Percentiles rank a stretch among this genome's conserved stretches.
These are phyloP conservation scores for Papilio glaucus DNA, from an alignment of 1,140 invertebrate species.

Conservation along the genomic window DNA sequence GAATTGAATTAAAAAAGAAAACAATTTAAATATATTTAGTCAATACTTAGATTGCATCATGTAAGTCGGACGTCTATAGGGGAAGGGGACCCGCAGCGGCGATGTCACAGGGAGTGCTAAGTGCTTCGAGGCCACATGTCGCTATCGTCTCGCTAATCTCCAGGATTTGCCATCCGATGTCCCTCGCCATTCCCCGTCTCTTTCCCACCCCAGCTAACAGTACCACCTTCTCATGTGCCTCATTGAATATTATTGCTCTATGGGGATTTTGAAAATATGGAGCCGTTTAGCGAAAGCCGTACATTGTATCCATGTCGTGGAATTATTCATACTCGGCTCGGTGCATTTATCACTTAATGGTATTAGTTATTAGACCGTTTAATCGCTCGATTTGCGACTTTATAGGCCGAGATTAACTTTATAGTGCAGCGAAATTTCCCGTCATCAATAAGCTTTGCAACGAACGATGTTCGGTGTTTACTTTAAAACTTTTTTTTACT, in stretches of 20 bases:
- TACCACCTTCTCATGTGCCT: constrained; percentile 71
- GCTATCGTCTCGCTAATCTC: constrained; percentile 81
- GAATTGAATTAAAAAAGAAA: constrained; percentile 18
- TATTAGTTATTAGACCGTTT: constrained; percentile 80
- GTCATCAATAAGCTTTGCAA: constrained; percentile 10
- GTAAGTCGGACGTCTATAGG: constrained; percentile 12
- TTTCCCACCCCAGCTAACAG: constrained; percentile 52
- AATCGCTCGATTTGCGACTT: constrained; percentile 78
- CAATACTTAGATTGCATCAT: constrained; percentile 25
- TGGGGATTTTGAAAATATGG: constrained; percentile 84
- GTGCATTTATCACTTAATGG: constrained; percentile 83
- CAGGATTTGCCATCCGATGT: constrained; percentile 78
- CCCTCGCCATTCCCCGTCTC: constrained; percentile 63
- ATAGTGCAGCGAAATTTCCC: constrained; percentile 40
- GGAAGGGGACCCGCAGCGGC: constrained; percentile 45
- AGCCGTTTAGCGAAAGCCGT: constrained; percentile 81
- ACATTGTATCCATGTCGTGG: constrained; percentile 80
- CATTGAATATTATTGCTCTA: constrained; percentile 84
- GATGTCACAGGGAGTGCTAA: constrained; percentile 65
- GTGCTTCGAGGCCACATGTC: constrained; percentile 81
- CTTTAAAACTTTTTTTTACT: not conserved
- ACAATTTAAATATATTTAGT: constrained; percentile 14
- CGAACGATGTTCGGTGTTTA: constrained; percentile 16
- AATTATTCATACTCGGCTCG: constrained; percentile 80
- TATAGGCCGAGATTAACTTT: constrained; percentile 52